Evolutionary conservation across 2,888 invertebrate genomes (phyloP), one percentile per base, ranked within the genome.

Genomic region (Pelosia muscerda): DNA sequence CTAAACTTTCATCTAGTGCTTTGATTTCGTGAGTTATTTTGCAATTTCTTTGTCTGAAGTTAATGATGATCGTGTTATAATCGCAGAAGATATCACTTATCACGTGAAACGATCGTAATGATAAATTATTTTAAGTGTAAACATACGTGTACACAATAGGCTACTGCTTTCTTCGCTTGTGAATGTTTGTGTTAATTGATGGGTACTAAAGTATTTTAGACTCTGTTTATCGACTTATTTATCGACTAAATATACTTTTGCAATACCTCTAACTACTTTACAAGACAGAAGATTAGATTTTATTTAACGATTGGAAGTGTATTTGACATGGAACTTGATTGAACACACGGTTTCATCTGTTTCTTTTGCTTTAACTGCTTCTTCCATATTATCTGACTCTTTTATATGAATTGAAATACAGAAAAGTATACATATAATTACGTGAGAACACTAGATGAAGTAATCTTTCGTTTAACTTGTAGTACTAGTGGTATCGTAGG

Each of bases 401-500:
- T n/a, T n/a, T n/a, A n/a, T n/a, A n/a, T n/a, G n/a, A n/a, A n/a
- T n/a, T n/a, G n/a, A n/a, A n/a, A n/a, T n/a, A n/a, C n/a, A n/a
- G n/a, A n/a, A n/a, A n/a, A n/a, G n/a, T n/a, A n/a, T 31, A 31
- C 8, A 31, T 8, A n/a, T 49, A n/a, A 8, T 49, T 0, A 49
- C 8, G n/a, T n/a, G n/a, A n/a, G 31, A 62, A 42, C 55, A 55
- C 28, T 38, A 54, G 19, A 38, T 25, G 11, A 9, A 55, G 2
- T 1, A 6, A 49, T 13, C 25, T 23, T 25, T 38, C 22, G 26
- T 26, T 75, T 83, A 86, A 74, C 84, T 88, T 15, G 38, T 38
- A 58, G 74, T 88, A 62, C 75, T 88, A 3, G 87, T 86, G 0
- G 90, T 87, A 49, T 92, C 94, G 75, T 95, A 94, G 23, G 94